Evolutionary conservation across 2,113 vertebrate species (phyloP), one percentile per base, ranked within the genome.

Genomic region (Scomber scombrus): DNA sequence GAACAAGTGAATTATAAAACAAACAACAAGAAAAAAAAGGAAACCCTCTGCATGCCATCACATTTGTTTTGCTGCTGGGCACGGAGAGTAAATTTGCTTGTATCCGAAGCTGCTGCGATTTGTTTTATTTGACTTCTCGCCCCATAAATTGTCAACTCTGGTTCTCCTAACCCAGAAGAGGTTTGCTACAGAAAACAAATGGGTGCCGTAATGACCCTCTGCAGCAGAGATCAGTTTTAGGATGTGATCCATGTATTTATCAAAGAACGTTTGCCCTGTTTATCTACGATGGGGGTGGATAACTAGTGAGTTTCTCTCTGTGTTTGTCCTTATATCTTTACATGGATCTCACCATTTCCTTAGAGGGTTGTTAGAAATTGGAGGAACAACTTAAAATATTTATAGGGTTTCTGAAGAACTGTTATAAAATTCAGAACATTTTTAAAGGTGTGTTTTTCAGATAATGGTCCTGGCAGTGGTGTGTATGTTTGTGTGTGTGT

Each of bases 71-170:
- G 54, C 87, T 83, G 62, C 70, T 76, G 58, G 78, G 61, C 80
- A 82, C 45, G 0, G 49, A 40, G 65, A 82, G 66, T 62, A 79
- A 85, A 89, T 83, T 75, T 18, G 46, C 73, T 86, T 80, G 84
- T 76, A 82, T 92, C 84, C 78, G 64, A 81, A 72, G 67, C 23
- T 47, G 50, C 68, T 52, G 87, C 85, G 82, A 85, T 92, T 90
- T 84, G 89, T 92, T 93, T 87, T 87, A 79, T 90, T 90, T 86
- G 88, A 88, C 89, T 87, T 85, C 75, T 78, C 21, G 54, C 88
- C 55, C 85, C 69, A 86, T 91, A 88, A 91, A 88, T 77, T 88
- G 88, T 91, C 88, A 87, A 63, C 77, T 80, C 40, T 50, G 77
- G 29, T 85, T 88, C 71, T 64, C 61, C 72, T 82, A 75, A 92